Evolutionary conservation across 2,888 invertebrate genomes (phyloP).

Genomic region (Orchesellides sinensis): DNA sequence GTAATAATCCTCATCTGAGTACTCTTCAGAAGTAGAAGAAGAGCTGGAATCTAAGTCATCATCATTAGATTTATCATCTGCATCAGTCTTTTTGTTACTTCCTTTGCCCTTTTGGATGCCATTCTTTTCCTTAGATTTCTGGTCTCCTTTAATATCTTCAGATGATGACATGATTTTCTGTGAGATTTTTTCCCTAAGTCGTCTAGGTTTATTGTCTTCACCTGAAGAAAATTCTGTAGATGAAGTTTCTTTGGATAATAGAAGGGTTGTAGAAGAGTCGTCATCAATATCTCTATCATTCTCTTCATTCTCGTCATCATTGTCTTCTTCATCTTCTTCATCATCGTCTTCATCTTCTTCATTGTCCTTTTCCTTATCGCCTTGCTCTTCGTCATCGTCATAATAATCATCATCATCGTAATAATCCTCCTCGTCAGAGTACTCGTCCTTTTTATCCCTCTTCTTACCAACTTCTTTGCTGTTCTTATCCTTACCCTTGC

Average conservation of each 20-base stretch:
- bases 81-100: background rate
- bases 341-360: constrained; percentile 29
- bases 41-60: background rate
- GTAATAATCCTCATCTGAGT: constrained; percentile 28
- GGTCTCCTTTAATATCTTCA: constrained; percentile 15
- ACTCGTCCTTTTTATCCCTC: background rate
- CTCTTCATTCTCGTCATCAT: constrained; percentile 15
- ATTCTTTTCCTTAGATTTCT: constrained; percentile 39
- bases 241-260: background rate
- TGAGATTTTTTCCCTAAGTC: constrained; percentile 45
- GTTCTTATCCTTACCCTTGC: background rate
- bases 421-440: background rate
- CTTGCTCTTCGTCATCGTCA: background rate
- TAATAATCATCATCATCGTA: constrained; percentile 9
- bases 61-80: background rate
- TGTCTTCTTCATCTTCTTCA: background rate
- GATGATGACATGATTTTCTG: constrained; percentile 54
- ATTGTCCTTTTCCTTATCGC: background rate
- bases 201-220: constrained; percentile 10
- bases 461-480: background rate
- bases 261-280: background rate
- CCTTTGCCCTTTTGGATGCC: background rate
- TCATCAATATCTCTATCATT: background rate
- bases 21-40: background rate
- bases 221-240: constrained; percentile 33